A percentile compares a stretch with the other conserved stretches of the same genome.
phyloP scores from a whole-genome alignment of 2,113 vertebrate genomes.

The Choloepus hoffmanni region DNA sequence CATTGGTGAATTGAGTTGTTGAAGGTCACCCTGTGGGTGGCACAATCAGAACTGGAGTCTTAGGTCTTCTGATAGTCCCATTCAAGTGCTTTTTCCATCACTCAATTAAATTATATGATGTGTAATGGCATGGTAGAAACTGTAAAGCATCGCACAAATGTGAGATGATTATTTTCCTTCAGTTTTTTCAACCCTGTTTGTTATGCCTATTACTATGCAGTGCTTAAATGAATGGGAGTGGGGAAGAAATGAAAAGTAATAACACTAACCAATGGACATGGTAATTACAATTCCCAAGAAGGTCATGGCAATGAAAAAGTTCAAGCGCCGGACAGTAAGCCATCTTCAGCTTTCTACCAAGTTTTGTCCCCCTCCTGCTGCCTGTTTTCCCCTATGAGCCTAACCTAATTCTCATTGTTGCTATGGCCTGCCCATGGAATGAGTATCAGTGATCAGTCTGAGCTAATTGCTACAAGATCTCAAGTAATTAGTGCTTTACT shows the following conservation, averaged over 20 bases:
- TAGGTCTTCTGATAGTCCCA: background rate
- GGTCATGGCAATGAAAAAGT: background rate
- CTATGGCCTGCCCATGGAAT: background rate
- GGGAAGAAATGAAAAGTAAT: background rate
- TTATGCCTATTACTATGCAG: background rate
- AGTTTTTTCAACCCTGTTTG: background rate
- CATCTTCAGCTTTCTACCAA: background rate
- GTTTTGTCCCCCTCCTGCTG: background rate
- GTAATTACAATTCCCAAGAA: background rate
- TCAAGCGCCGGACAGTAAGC: background rate
- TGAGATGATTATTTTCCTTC: background rate
- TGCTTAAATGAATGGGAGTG: background rate
- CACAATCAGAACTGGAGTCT: background rate
- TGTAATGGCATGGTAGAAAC: background rate
- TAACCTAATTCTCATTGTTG: background rate
- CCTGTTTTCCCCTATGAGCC: background rate
- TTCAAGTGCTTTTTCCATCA: background rate
- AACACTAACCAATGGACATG: background rate
- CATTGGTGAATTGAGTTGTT: conserved; percentile 31
- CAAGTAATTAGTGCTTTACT: background rate
- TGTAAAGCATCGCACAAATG: background rate
- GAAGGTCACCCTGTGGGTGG: background rate
- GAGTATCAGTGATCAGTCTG: background rate
- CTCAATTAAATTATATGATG: background rate
- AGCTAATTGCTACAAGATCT: background rate